Evolutionary conservation across 1,140 invertebrate species (phyloP).

Genomic region (Calosoma granatense): DNA sequence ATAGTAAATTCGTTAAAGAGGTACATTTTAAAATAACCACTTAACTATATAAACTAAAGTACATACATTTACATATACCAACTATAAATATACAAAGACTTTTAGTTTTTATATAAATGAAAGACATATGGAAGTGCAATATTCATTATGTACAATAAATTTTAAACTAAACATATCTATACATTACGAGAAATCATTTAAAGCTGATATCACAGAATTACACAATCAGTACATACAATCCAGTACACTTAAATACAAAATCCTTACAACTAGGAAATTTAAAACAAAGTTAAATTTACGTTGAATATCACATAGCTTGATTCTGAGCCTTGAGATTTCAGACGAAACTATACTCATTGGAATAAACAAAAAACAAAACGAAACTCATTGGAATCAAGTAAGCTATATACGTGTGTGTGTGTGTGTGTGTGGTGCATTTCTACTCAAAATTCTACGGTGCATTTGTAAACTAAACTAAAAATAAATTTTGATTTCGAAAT

Average conservation of each 20-base stretch:
- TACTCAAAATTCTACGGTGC: neutral
- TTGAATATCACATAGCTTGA: conserved; percentile 2
- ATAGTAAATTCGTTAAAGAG: neutral
- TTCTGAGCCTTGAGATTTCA: neutral
- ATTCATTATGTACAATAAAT: neutral
- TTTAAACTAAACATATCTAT: neutral
- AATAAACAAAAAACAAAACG: neutral
- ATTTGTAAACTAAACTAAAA: neutral
- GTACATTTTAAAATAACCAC: neutral
- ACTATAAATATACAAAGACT: neutral
- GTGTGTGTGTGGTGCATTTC: neutral
- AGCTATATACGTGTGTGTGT: no score
- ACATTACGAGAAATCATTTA: neutral
- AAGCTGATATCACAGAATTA: conserved; percentile 7
- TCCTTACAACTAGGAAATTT: neutral
- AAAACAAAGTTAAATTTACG: neutral
- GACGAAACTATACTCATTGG: neutral
- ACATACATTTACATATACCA: neutral
- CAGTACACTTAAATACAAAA: no score
- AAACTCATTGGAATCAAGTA: neutral
- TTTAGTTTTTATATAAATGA: neutral
- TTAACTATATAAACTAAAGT: neutral
- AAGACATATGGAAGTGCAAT: neutral
- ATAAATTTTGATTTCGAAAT: conserved; percentile 6
- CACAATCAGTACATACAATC: no score